These are phyloP conservation scores for Cephus rjabovi DNA, from an alignment of 2,888 invertebrate genomes.

Conservation along the genomic window DNA sequence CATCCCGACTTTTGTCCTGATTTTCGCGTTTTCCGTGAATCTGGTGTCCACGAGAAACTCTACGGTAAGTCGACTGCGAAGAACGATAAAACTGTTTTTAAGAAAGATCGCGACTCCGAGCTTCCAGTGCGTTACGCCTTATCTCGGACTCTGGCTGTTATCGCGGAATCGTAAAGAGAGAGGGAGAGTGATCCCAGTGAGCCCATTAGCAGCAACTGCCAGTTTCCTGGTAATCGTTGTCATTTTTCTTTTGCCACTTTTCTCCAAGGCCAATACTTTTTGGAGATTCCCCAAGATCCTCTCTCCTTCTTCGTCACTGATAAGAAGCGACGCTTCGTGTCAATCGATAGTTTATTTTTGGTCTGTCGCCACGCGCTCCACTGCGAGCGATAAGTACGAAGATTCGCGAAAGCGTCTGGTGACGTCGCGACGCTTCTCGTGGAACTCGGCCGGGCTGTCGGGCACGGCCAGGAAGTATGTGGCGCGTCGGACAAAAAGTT, in stretches of 20 bases:
- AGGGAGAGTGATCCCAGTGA: not conserved
- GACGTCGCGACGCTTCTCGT: not conserved
- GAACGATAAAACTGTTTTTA: not conserved
- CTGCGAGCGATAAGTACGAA: not conserved
- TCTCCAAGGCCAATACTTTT: not conserved
- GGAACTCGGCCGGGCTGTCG: not conserved
- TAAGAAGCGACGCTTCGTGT: not conserved
- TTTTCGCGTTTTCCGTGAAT: not conserved
- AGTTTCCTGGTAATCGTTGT: not conserved
- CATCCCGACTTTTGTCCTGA: not conserved
- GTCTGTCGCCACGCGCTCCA: not conserved
- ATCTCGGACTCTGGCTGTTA: not conserved
- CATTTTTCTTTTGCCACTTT: not conserved
- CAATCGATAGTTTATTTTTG: not conserved
- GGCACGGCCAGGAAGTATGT: constrained; percentile 47
- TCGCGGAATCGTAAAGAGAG: not conserved
- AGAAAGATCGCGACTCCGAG: not conserved
- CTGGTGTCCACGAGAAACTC: not conserved
- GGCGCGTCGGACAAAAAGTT: constrained; percentile 43
- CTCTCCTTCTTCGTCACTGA: not conserved
- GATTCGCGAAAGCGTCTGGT: not conserved
- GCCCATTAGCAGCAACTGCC: not conserved
- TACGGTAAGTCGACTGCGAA: not conserved
- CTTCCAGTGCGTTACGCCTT: not conserved
- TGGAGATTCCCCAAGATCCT: too few relatives aligned